Evolutionary conservation across 1,140 invertebrate species (phyloP).

Genomic region (Zaprionus capensis): DNA sequence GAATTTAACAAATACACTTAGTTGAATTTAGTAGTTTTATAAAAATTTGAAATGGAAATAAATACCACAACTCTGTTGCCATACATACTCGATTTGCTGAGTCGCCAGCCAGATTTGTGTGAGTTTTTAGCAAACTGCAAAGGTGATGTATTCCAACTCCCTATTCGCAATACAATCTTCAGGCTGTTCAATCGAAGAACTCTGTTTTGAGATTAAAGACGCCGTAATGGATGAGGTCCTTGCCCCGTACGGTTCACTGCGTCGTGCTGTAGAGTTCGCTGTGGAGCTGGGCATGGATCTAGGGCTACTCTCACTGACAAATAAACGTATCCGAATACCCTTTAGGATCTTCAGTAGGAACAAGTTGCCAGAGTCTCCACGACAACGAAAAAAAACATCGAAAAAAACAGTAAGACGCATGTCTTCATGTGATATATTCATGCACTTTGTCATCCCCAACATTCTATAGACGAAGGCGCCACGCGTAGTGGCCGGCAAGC

Average conservation of each 20-base stretch:
- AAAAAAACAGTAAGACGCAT: neutral
- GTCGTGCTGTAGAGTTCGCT: constrained; percentile 40
- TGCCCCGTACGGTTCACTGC: constrained; percentile 23
- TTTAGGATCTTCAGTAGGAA: constrained; percentile 1
- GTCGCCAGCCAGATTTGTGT: constrained; percentile 41
- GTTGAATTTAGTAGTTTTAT: neutral
- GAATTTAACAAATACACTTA: neutral
- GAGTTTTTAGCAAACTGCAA: neutral
- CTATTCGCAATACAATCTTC: neutral
- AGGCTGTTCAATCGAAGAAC: constrained; percentile 31
- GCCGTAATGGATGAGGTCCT: constrained; percentile 26
- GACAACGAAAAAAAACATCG: neutral
- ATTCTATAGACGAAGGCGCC: neutral
- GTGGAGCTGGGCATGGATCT: constrained; percentile 49
- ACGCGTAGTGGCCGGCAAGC: neutral
- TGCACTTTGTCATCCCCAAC: neutral
- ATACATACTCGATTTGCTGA: constrained; percentile 45
- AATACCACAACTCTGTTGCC: constrained; percentile 40
- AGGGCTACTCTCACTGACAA: constrained; percentile 35
- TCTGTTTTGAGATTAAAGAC: constrained; percentile 29
- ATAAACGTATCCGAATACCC: constrained; percentile 10
- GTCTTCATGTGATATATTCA: neutral
- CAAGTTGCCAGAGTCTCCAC: neutral
- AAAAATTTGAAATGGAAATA: constrained; percentile 48
- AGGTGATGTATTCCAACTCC: neutral